Conservation (phyloP, 2,113 vertebrate species). For the Oryzias curvinotus region DNA sequence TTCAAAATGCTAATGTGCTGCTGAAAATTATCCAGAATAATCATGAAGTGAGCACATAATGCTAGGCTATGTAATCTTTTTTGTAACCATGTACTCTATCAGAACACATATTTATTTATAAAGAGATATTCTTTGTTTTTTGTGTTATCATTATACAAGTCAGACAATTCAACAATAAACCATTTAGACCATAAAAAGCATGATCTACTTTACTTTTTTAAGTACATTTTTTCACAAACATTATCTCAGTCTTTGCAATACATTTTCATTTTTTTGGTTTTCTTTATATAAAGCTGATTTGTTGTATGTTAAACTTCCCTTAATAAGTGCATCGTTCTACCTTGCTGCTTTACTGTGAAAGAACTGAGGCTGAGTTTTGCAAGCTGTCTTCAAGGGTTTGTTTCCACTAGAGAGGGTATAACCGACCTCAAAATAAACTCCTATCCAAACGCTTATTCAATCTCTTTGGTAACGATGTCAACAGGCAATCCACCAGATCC, state of each 20-base stretch:
- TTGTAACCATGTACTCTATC: slow-evolving; percentile 14
- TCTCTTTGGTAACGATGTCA: not conserved
- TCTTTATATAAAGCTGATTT: slow-evolving; percentile 84
- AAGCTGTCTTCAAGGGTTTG: not conserved
- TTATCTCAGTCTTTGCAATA: slow-evolving; percentile 71
- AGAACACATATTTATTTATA: slow-evolving; percentile 32
- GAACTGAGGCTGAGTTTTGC: not conserved
- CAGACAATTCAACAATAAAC: slow-evolving; percentile 17
- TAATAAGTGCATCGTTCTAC: slow-evolving; percentile 17
- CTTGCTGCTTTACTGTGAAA: not conserved
- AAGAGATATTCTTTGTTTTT: slow-evolving; percentile 13
- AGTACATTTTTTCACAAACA: slow-evolving; percentile 68
- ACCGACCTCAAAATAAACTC: slow-evolving; percentile 10
- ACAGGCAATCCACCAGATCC: not conserved
- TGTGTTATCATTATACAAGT: slow-evolving; percentile 9
- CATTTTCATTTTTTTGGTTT: slow-evolving; percentile 86
- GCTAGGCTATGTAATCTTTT: slow-evolving; percentile 24
- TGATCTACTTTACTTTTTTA: slow-evolving; percentile 20
- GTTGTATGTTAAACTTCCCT: slow-evolving; percentile 77
- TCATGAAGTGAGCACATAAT: slow-evolving; percentile 41
- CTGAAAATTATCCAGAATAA: slow-evolving; percentile 52
- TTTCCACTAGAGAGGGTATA: slow-evolving; percentile 13
- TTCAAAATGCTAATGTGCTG: slow-evolving; percentile 65
- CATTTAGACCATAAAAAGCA: slow-evolving; percentile 4
- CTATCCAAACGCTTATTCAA: not conserved